Evolutionary conservation across 2,113 vertebrate species (phyloP).

Genomic region (Brienomyrus brachyistius): DNA sequence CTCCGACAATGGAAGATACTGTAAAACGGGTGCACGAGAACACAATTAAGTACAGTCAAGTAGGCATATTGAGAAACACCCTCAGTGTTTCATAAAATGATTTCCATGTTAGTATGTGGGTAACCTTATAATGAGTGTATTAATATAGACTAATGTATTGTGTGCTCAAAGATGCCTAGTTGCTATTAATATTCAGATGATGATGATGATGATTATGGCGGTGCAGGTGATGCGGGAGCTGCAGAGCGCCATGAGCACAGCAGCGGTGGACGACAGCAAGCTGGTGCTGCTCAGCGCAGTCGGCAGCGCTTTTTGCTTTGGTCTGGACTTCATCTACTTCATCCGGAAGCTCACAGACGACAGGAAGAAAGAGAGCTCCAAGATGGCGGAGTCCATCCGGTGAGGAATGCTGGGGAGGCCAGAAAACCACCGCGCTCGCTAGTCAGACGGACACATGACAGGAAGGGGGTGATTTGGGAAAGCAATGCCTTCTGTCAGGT

Average conservation of each 20-base stretch:
- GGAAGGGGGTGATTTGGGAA: neutral
- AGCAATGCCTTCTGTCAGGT: neutral
- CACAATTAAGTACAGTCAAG: too few species aligned
- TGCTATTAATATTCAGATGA: neutral
- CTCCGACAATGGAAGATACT: too few species aligned
- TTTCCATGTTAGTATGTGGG: neutral
- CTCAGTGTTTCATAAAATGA: neutral
- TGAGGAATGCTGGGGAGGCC: conserved; percentile 38
- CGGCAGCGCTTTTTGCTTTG: conserved; percentile 87
- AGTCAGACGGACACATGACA: neutral
- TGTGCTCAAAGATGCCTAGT: neutral
- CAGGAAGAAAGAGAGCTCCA: conserved; percentile 89
- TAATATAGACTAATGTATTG: neutral
- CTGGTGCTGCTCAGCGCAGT: conserved; percentile 85
- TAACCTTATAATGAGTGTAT: neutral
- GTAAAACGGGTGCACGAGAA: too few species aligned
- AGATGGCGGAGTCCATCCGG: conserved; percentile 97
- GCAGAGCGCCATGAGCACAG: conserved; percentile 90
- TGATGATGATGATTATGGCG: neutral
- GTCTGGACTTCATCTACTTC: conserved; percentile 94
- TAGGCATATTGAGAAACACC: too few species aligned
- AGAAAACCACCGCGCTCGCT: neutral
- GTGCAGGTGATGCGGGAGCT: conserved; percentile 96
- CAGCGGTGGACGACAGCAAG: conserved; percentile 93
- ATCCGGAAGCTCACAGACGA: conserved; percentile 89